Evolutionary conservation across 2,113 vertebrate genomes (phyloP), one percentile per base, ranked within the genome.

Genomic region (Cyprinodon variegatus): DNA sequence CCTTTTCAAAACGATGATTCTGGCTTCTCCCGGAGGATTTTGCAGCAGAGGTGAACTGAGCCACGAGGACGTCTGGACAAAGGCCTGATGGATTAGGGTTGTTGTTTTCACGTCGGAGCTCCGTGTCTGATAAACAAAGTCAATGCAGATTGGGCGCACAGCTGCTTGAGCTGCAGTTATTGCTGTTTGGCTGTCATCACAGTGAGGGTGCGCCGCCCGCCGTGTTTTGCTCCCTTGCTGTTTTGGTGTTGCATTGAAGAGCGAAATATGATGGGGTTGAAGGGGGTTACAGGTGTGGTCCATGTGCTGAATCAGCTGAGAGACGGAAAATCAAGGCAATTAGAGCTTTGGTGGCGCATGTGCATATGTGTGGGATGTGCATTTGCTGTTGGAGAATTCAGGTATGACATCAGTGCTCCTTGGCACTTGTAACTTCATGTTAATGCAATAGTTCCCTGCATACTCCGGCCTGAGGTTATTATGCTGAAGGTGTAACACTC

Each of bases 11-110:
- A 48, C 81, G 81, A 88, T 90, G 79, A 90, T 86, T 91, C 85
- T 72, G 83, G 71, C 68, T 83, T 83, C 77, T 87, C 83, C 70
- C 65, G 17, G 74, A 11, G 76, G 77, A 91, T 88, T 90, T 77
- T 90, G 88, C 7, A 48, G 61, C 29, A 22, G 81, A 79, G 86
- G 89, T 87, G 86, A 86, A 89, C 80, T 86, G 83, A 88, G 86
- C 82, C 62, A 38, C 12, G 45, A 76, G 86, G 84, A 86, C 53
- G 17, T 11, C 38, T 73, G 85, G 89, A 94, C 93, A 94, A 94
- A 93, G 86, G 80, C 82, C 86, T 88, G 90, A 91, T 88, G 90
- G 93, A 94, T 94, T 91, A 92, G 76, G 77, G 69, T 75, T 83
- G 86, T 87, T 83, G 78, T 83, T 83, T 82, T 89, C 79, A 66